Evolutionary conservation across 2,888 invertebrate genomes (phyloP), one percentile per base, ranked within the genome.

Genomic region (Dioctria rufipes): DNA sequence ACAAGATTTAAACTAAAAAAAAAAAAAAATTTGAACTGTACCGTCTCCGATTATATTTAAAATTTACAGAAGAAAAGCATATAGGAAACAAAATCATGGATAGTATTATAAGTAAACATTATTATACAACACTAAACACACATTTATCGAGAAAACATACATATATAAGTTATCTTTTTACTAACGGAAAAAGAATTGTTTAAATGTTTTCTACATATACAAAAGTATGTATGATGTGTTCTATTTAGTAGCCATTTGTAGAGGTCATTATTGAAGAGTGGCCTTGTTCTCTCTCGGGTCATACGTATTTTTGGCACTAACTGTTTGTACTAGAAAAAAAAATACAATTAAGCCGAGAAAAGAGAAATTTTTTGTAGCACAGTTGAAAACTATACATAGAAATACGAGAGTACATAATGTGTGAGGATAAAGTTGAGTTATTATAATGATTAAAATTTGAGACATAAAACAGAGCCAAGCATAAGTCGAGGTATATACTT

Each of bases 231-330:
- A 46, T 51, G 25, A 25, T 25, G 25, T 25, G 25, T 25, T 25
- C 25, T 25, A 25, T 51, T 69, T 69, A 69, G 69, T 69, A 69
- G 69, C 69, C 69, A 51, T 69, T 67, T 46, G 46, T 43, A 25
- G 43, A 13, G 25, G 25, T 25, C 25, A 25, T 25, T 25, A 25
- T 25, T 25, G 25, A 25, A 25, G 25, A 25, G 25, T 25, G 25
- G 25, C 25, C 25, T 13, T 69, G 51, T 69, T 69, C 69, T 25
- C 25, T 25, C 25, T 69, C 51, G 69, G 69, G 40, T 51, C 25
- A 25, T 69, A 69, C 46, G 43, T 69, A 69, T 51, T 69, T 25
- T 69, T 69, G 51, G 69, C 69, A 69, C 69, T 69, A 69, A 69
- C 69, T 69, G 43, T 67, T 67, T 67, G 51, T 69, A 69, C 40